A percentile compares a stretch with the other conserved stretches of the same genome.
These are phyloP conservation scores for Hypolimnas misippus DNA, from an alignment of 2,888 invertebrate genomes.

Conservation along the genomic window DNA sequence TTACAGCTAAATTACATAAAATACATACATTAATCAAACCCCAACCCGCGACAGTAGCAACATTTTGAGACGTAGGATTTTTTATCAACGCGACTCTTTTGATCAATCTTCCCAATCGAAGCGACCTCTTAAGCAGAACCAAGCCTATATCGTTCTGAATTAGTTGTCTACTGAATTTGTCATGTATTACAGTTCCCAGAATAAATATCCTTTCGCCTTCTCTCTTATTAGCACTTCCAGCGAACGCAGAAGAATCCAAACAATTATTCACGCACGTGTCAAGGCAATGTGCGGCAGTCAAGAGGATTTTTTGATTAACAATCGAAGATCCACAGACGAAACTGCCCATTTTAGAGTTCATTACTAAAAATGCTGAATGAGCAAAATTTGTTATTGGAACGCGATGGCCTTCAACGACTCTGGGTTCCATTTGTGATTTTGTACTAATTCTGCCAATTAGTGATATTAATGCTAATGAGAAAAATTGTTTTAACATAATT, in stretches of 20 bases:
- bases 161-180: background rate
- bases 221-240: slow-evolving; percentile 44
- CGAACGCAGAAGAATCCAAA: slow-evolving; percentile 23
- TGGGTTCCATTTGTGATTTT: slow-evolving; percentile 36
- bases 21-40: slow-evolving; percentile 35
- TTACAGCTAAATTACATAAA: too few relatives aligned
- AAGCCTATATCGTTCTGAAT: slow-evolving; percentile 34
- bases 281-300: slow-evolving; percentile 56
- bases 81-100: slow-evolving; percentile 23
- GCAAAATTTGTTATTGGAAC: slow-evolving; percentile 45
- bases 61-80: background rate
- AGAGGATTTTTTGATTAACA: slow-evolving; percentile 48
- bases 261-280: slow-evolving; percentile 31
- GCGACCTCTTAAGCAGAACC: slow-evolving; percentile 12
- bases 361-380: slow-evolving; percentile 47
- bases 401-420: slow-evolving; percentile 41
- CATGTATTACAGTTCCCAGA: slow-evolving; percentile 12
- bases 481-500: slow-evolving; percentile 20
- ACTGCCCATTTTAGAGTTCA: slow-evolving; percentile 2
- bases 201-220: slow-evolving; percentile 25
- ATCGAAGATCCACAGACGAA: slow-evolving; percentile 53
- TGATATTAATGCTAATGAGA: slow-evolving; percentile 8
- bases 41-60: slow-evolving; percentile 35
- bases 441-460: too few relatives aligned
- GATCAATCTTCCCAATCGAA: slow-evolving; percentile 16